These are phyloP conservation scores for Myopa testacea DNA, from an alignment of 2,888 invertebrate species.

Conservation along the genomic window DNA sequence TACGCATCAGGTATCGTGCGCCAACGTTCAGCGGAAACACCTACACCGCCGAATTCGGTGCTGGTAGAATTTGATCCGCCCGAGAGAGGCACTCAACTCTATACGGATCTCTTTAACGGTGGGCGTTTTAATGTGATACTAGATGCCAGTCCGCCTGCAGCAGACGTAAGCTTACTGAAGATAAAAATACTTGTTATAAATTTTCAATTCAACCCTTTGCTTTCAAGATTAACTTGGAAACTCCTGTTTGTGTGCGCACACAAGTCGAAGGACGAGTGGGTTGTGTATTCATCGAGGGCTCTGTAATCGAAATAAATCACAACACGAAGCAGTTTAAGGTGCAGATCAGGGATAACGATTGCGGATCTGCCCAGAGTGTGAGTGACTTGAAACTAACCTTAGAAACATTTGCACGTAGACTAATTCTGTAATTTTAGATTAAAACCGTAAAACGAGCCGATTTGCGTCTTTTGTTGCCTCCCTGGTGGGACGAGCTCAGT, in stretches of 20 bases:
- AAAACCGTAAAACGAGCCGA: conserved; percentile 86
- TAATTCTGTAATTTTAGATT: conserved; percentile 45
- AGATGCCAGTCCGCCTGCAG: conserved; percentile 90
- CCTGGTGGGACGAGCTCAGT: conserved; percentile 96
- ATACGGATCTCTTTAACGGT: conserved; percentile 81
- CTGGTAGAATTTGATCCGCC: conserved; percentile 85
- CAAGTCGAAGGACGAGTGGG: conserved; percentile 74
- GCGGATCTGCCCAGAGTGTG: conserved; percentile 47
- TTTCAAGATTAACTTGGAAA: conserved; percentile 78
- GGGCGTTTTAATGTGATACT: conserved; percentile 90
- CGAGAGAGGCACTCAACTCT: conserved; percentile 77
- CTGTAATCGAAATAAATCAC: conserved; percentile 77
- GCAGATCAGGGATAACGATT: conserved; percentile 64
- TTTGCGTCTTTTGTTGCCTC: conserved; percentile 88
- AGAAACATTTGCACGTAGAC: neutral
- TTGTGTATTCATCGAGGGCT: conserved; percentile 86
- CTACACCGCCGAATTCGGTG: conserved; percentile 74
- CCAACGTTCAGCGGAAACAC: conserved; percentile 72
- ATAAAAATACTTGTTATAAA: neutral
- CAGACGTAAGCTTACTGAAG: conserved; percentile 72
- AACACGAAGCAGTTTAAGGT: conserved; percentile 79
- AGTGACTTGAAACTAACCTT: neutral
- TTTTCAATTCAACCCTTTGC: neutral
- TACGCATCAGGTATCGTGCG: conserved; percentile 92
- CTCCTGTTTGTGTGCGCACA: conserved; percentile 84